Evolutionary conservation across 2,113 vertebrate genomes (phyloP).

Genomic region (Prunella fulvescens): DNA sequence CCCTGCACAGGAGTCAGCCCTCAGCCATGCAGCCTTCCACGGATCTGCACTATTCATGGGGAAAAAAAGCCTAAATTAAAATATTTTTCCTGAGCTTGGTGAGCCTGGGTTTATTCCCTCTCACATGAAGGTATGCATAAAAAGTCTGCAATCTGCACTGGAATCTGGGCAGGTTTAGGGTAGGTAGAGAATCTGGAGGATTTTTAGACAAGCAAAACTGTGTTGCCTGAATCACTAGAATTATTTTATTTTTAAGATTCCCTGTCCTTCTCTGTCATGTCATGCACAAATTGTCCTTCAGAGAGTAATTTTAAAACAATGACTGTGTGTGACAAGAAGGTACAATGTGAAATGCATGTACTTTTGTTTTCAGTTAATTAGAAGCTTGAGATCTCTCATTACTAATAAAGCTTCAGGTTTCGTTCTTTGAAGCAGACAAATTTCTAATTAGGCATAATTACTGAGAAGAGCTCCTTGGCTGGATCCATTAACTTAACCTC

Average conservation of each 20-base stretch:
- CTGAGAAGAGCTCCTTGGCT: background rate
- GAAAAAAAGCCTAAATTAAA: background rate
- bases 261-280: background rate
- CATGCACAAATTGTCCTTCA: background rate
- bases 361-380: background rate
- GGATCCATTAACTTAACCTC: background rate
- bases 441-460: slow-evolving; percentile 1
- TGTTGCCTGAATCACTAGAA: background rate
- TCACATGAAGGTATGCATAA: background rate
- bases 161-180: background rate
- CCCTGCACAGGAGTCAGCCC: background rate
- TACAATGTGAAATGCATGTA: background rate
- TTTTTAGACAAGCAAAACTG: background rate
- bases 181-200: background rate
- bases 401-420: slow-evolving; percentile 35
- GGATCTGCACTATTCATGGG: background rate
- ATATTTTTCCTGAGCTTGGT: background rate
- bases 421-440: slow-evolving; percentile 30
- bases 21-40: background rate
- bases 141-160: background rate
- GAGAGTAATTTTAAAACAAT: background rate
- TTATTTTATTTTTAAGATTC: background rate
- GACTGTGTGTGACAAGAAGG: background rate
- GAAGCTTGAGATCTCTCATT: background rate
- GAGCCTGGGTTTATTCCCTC: background rate